phyloP scores from a whole-genome alignment of 2,888 invertebrate species.

The Pseudolycoriella hygida region DNA sequence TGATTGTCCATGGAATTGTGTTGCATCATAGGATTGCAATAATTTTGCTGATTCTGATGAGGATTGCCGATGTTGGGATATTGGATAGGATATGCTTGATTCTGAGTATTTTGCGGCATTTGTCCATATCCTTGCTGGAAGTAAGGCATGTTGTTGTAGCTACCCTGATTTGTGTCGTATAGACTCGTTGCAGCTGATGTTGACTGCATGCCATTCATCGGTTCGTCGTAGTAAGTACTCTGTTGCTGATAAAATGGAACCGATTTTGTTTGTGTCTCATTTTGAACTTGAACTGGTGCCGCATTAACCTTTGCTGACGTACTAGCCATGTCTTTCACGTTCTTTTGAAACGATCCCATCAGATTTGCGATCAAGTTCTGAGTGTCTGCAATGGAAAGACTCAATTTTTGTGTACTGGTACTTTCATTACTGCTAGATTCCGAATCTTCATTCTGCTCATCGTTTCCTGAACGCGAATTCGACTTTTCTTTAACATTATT shows the following conservation, averaged over 20 bases:
- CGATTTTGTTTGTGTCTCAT: not conserved
- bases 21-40: not conserved
- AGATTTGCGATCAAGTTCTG: constrained; percentile 43
- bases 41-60: not conserved
- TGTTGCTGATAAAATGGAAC: constrained; percentile 6
- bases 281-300: not conserved
- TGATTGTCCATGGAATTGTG: not conserved
- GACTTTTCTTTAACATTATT: constrained; percentile 50
- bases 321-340: constrained; percentile 12
- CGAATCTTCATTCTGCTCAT: constrained; percentile 25
- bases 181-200: not conserved
- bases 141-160: not conserved
- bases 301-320: constrained; percentile 7
- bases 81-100: not conserved
- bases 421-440: constrained; percentile 18
- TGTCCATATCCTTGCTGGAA: not conserved
- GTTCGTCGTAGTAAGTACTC: constrained; percentile 9
- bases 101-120: not conserved
- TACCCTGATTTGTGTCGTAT: not conserved
- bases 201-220: not conserved
- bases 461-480: constrained; percentile 38
- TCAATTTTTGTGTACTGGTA: constrained; percentile 10
- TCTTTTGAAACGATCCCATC: constrained; percentile 37
- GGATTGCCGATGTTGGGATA: not conserved
- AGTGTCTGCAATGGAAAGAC: constrained; percentile 34